A percentile compares a stretch with the other conserved stretches of the same genome.
Conservation (phyloP, 2,797 vertebrate species). For the Poeciliopsis paucimaculata region DNA sequence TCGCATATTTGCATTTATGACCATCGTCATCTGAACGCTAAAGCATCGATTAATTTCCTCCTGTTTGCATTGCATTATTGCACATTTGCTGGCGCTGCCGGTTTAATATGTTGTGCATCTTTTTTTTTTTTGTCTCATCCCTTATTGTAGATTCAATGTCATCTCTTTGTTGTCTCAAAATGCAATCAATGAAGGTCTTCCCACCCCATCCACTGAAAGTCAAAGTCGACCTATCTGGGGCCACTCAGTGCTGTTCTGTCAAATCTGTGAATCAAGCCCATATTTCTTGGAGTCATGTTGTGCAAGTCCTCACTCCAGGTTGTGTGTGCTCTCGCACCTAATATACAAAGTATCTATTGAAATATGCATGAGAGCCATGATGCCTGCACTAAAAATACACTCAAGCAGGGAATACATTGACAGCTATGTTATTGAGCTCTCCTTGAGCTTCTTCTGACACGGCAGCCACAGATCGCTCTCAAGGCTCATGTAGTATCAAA, state of each 20-base stretch:
- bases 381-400: slow-evolving; percentile 88
- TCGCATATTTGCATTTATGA: slow-evolving; percentile 9
- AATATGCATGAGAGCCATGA: slow-evolving; percentile 87
- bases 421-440: slow-evolving; percentile 89
- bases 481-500: slow-evolving; percentile 77
- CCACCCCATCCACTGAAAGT: slow-evolving; percentile 83
- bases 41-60: slow-evolving; percentile 64
- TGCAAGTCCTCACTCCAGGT: slow-evolving; percentile 80
- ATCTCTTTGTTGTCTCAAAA: slow-evolving; percentile 82
- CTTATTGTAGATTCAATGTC: slow-evolving; percentile 77
- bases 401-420: slow-evolving; percentile 88
- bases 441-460: slow-evolving; percentile 84
- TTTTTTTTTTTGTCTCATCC: slow-evolving; percentile 62
- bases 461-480: slow-evolving; percentile 70
- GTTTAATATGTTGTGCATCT: slow-evolving; percentile 69
- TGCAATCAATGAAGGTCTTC: slow-evolving; percentile 84
- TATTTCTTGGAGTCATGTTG: slow-evolving; percentile 87
- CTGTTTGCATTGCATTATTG: slow-evolving; percentile 58
- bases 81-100: slow-evolving; percentile 46
- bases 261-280: slow-evolving; percentile 84
- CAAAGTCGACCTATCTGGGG: slow-evolving; percentile 79
- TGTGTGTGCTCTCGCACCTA: slow-evolving; percentile 80
- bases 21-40: slow-evolving; percentile 25
- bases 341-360: slow-evolving; percentile 88
- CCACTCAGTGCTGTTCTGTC: slow-evolving; percentile 82